Base-by-base conservation (phyloP, 2,113 vertebrate species). In the Eira barbara region DNA sequence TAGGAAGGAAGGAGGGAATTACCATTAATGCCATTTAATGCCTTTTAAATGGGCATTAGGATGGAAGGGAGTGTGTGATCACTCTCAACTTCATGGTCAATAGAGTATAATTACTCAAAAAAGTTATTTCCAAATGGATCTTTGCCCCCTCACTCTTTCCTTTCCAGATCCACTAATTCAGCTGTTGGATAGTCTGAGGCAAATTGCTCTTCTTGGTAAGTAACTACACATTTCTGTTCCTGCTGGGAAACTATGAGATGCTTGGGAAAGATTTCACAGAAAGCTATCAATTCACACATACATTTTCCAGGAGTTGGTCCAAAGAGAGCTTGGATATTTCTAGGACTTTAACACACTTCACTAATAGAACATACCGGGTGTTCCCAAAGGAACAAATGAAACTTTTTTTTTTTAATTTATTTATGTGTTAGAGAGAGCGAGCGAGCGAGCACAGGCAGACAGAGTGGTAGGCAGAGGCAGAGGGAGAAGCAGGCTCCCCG, bases 231-330 rank as follows among this genome's bases (percentile, higher is more conserved):
- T 31, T 84, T 89, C 89, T 85, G 65, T 89, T 97, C 97, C 98
- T 98, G 95, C 97, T 97, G 96, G 95, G 97, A 97, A 98, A 98
- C 97, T 86, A 98, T 89, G 87, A 97, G 96, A 94, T 98, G 91
- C 95, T 96, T 92, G 84, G 94, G 96, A 98, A 89, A 0, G 0
- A 0, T 0, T 92, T 96, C 65, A 93, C 87, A 87, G 96, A 94
- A 93, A 96, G 20, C 93, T 52, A 94, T 98, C 96, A 94, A 76
- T 98, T 98, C 97, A 97, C 90, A 90, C 2, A 4, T 97, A 94
- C 96, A 97, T 81, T 98, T 98, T 98, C 96, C 97, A 98, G 98
- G 95, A 97, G 61, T 76, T 0, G 27, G 97, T 98, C 98, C 98
- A 98, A 97, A 82, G 89, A 98, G 67, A 47, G 5, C 42, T 65